Base-by-base conservation (phyloP, 2,888 invertebrate species). In the Allolobophora icterica region DNA sequence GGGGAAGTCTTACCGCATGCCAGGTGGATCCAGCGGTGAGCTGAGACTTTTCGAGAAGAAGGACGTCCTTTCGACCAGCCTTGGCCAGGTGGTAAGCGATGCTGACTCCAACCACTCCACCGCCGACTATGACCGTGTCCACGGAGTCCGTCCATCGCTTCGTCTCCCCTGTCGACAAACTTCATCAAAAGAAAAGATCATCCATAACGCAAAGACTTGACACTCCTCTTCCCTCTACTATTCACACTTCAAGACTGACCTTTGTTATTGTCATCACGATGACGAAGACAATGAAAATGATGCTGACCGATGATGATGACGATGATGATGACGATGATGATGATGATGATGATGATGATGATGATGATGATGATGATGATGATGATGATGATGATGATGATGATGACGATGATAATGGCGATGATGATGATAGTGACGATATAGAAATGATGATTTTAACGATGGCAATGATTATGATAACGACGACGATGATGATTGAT, bases 1-100 rank as follows among this genome's bases (percentile, higher is more conserved):
- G 45, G 52, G n/a, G 8, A n/a, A n/a, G n/a, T 91, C 92, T 92
- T 91, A 95, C 95, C 11, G 95, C 95, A 93, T 95, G 95, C 95
- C 95, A 95, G 13, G 95, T 96, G 3, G 95, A 95, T 2, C 95
- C 95, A 24, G 95, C 94, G 13, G 95, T 95, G 84, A 95, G 92
- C 90, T 95, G 95, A 5, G 94, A 93, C 92, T 95, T 95, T 92
- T 95, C 95, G 38, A 95, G 92, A 15, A 95, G 93, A 19, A 95
- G 91, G 13, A 96, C 95, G 89, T 94, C 93, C 91, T 94, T 94
- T 91, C 94, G 93, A 30, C 95, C 95, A 84, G 94, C 92, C 91
- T 95, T 94, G 42, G 95, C 94, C 58, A 96, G 93, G 92, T 96
- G 96, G 92, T 96, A 96, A 38, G 95, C 95, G 21, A 95, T 93